Base-by-base conservation (phyloP, 1,140 invertebrate genomes). In the Magallana ariakensis region DNA sequence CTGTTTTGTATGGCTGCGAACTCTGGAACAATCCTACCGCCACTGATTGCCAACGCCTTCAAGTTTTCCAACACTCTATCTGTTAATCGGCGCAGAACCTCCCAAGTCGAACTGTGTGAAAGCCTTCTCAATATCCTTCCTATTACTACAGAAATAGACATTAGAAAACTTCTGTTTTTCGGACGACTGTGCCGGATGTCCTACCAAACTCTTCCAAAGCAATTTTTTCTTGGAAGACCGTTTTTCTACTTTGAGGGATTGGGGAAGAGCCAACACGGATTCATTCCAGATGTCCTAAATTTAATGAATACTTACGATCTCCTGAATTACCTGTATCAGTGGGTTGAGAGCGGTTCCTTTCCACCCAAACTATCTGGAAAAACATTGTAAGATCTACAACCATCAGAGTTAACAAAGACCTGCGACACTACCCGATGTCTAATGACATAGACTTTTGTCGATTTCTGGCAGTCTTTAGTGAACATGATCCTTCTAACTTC, bases 1-100 rank as follows among this genome's bases (percentile, higher is more conserved):
- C n/a, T n/a, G n/a, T n/a, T 58, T 26, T 80, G 2, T 81, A 86
- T 15, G 22, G 85, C 13, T 81, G 75, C 58, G 85, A 86, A 86
- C 9, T 81, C 6, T 86, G 85, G 85, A n/a, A 11, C 16, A 81
- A 86, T 26, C 1, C 80, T 15, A 58, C 56, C n/a, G 16, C 54
- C 4, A 58, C 0, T 11, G 85, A 86, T 53, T 57, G 33, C 33
- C 33, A 46, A 5, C 5, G 33, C 33, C 22, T 86, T 22, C 58
- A 80, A n/a, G 16, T 15, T 9, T 60, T 81, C 15, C 70, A 86
- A 19, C 85, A 81, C 46, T 85, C 66, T 58, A 85, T 85, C 56
- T 16, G 26, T 15, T 55, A 85, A 75, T 16, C 54, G 46, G 84
- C 84, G 19, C 60, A 46, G 33, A 26, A 85, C n/a, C 46, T 85